phyloP scores from a whole-genome alignment of 1,140 invertebrate species.

The Plectrocnemia conspersa region DNA sequence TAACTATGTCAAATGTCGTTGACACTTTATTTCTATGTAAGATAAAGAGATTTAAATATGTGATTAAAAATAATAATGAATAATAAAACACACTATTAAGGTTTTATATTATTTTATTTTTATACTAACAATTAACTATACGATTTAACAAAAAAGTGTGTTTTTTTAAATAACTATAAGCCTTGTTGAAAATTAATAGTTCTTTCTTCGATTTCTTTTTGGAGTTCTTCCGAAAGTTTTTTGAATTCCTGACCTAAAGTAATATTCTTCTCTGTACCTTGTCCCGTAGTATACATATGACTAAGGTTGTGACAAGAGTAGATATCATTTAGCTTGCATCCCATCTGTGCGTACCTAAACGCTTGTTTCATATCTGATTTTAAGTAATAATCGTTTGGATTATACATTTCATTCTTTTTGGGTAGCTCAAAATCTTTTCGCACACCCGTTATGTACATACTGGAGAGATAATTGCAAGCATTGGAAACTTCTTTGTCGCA shows the following conservation, averaged over 20 bases:
- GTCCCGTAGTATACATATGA: slow-evolving; percentile 72
- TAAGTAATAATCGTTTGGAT: slow-evolving; percentile 53
- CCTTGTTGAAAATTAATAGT: slow-evolving; percentile 60
- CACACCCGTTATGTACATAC: slow-evolving; percentile 70
- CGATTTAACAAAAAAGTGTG: slow-evolving; percentile 4
- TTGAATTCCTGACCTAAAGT: slow-evolving; percentile 68
- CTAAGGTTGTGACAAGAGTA: slow-evolving; percentile 84
- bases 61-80: slow-evolving; percentile 1
- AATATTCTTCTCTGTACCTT: slow-evolving; percentile 67
- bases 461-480: slow-evolving; percentile 77
- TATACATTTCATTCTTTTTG: too few relatives aligned
- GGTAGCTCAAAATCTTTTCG: slow-evolving; percentile 45
- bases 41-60: background rate
- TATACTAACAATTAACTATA: too few relatives aligned
- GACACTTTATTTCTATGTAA: too few relatives aligned
- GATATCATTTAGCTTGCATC: slow-evolving; percentile 75
- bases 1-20: too few relatives aligned
- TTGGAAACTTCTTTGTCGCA: slow-evolving; percentile 64
- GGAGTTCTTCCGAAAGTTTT: slow-evolving; percentile 62
- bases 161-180: slow-evolving; percentile 32
- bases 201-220: slow-evolving; percentile 58
- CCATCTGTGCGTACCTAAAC: slow-evolving; percentile 67
- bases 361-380: slow-evolving; percentile 69
- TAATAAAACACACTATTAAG: background rate
- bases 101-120: background rate